phyloP scores from a whole-genome alignment of 2,888 invertebrate genomes.

The Cecidostiba fungosa region DNA sequence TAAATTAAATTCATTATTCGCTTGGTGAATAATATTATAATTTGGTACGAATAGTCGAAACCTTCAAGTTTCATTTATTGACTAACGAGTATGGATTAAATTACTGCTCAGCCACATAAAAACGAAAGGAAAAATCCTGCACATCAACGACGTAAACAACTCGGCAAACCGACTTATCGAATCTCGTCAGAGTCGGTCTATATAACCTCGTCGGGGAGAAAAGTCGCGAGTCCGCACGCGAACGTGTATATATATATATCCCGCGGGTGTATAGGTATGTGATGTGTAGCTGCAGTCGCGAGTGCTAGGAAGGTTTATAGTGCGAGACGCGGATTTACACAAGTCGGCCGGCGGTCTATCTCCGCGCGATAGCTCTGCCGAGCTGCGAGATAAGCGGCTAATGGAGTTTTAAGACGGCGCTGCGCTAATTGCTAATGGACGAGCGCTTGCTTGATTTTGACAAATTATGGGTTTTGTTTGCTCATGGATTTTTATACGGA shows the following conservation, averaged over 20 bases:
- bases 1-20: too few relatives aligned
- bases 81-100: too few relatives aligned
- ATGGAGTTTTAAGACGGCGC: constrained; percentile 48
- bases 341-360: not conserved
- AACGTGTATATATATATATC: too few relatives aligned
- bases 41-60: too few relatives aligned
- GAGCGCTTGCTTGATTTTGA: constrained; percentile 2
- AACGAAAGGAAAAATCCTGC: too few relatives aligned
- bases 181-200: not conserved
- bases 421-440: constrained; percentile 50
- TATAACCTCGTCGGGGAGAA: constrained; percentile 33
- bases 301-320: constrained; percentile 5
- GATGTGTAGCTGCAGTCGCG: not conserved
- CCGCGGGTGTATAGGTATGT: not conserved
- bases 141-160: constrained; percentile 8
- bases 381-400: constrained; percentile 44
- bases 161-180: constrained; percentile 16
- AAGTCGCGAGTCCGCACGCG: not conserved
- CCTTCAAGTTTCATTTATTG: not conserved
- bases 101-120: too few relatives aligned
- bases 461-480: constrained; percentile 27
- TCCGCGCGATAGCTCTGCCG: not conserved
- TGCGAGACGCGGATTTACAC: constrained; percentile 35
- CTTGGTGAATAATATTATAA: too few relatives aligned
- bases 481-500: not conserved